phyloP scores from a whole-genome alignment of 1,140 invertebrate genomes.

The Hylaeus volcanicus region DNA sequence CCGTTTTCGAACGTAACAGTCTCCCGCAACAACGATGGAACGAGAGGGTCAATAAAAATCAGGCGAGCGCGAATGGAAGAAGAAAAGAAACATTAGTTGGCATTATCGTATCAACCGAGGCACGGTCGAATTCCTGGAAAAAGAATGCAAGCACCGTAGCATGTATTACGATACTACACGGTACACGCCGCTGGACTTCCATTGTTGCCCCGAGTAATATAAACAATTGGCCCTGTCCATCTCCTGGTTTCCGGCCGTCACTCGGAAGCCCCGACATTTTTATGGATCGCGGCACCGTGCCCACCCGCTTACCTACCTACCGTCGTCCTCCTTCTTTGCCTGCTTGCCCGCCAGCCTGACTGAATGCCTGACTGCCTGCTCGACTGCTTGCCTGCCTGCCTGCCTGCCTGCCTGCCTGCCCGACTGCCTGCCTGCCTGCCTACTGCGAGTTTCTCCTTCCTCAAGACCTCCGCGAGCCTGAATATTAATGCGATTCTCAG shows the following conservation, averaged over 20 bases:
- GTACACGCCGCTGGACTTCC: slow-evolving; percentile 61
- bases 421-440: slow-evolving; percentile 12
- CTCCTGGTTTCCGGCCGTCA: slow-evolving; percentile 79
- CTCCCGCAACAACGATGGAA: background rate
- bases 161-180: slow-evolving; percentile 59
- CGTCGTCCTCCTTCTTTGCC: slow-evolving; percentile 14
- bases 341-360: background rate
- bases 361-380: background rate
- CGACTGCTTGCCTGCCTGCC: background rate
- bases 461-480: slow-evolving; percentile 52
- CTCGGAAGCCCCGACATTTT: slow-evolving; percentile 79
- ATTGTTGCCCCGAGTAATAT: slow-evolving; percentile 79
- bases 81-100: slow-evolving; percentile 69
- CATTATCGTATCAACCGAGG: slow-evolving; percentile 75
- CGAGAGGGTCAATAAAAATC: slow-evolving; percentile 59
- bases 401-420: slow-evolving; percentile 10
- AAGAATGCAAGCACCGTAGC: slow-evolving; percentile 72
- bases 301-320: slow-evolving; percentile 28
- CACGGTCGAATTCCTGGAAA: slow-evolving; percentile 77
- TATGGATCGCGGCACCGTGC: slow-evolving; percentile 76
- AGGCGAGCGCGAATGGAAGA: slow-evolving; percentile 69
- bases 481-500: slow-evolving; percentile 62
- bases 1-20: slow-evolving; percentile 24
- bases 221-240: slow-evolving; percentile 81
- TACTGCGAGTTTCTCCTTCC: slow-evolving; percentile 47